These are phyloP conservation scores for Gymnocheta viridis DNA, from an alignment of 2,888 invertebrate species.

Conservation along the genomic window DNA sequence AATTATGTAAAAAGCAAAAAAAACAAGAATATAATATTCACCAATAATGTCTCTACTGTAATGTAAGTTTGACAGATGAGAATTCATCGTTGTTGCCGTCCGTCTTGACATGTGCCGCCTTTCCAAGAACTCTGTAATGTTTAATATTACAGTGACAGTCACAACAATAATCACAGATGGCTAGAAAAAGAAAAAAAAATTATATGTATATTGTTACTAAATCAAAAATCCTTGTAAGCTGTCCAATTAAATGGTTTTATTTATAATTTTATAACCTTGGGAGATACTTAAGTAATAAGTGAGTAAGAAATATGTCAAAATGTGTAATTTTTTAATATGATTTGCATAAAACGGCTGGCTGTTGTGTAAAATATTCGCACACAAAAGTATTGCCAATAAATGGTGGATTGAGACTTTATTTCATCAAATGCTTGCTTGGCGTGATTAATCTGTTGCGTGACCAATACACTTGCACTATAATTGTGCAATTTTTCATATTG, in stretches of 20 bases:
- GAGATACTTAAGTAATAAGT: conserved; percentile 11
- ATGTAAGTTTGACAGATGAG: conserved; percentile 63
- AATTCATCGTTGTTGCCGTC: conserved; percentile 56
- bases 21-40: conserved; percentile 63
- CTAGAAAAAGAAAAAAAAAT: not conserved
- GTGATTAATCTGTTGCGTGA: not conserved
- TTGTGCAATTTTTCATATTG: too few species aligned
- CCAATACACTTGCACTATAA: too few species aligned
- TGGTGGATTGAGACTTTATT: not conserved
- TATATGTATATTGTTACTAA: not conserved
- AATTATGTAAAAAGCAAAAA: conserved; percentile 65
- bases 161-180: conserved; percentile 41
- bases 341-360: not conserved
- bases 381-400: not conserved
- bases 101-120: conserved; percentile 59
- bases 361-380: not conserved
- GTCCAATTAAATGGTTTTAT: conserved; percentile 55
- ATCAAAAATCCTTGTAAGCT: conserved; percentile 43
- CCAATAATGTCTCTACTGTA: conserved; percentile 72
- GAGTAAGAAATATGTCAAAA: conserved; percentile 33
- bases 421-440: too few species aligned
- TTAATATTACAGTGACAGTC: conserved; percentile 40
- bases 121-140: conserved; percentile 53
- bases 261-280: conserved; percentile 58
- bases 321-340: not conserved